Evolutionary conservation across 2,113 vertebrate genomes (phyloP).

Genomic region (Pampusana beccarii): DNA sequence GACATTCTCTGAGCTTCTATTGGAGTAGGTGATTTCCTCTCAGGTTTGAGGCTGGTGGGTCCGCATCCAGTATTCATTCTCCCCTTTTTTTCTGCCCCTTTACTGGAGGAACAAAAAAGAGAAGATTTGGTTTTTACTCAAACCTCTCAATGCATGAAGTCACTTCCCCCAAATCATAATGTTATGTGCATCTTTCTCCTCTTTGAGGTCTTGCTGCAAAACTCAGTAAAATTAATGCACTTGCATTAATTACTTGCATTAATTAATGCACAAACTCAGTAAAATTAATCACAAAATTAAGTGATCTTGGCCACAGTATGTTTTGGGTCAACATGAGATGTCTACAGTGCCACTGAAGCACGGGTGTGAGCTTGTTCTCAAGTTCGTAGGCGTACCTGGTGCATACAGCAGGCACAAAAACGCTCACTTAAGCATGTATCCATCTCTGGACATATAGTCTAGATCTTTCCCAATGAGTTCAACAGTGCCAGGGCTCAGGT

Average conservation of each 20-base stretch:
- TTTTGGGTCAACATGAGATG: background rate
- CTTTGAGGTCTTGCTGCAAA: background rate
- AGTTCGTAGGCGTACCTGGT: background rate
- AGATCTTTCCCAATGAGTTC: background rate
- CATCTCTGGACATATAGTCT: background rate
- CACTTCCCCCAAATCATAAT: background rate
- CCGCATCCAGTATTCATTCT: background rate
- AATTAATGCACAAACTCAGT: too few species aligned
- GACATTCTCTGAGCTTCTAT: background rate
- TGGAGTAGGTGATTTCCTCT: background rate
- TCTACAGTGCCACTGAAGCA: background rate
- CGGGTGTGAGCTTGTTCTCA: background rate
- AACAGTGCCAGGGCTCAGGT: background rate
- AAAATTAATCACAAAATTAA: too few species aligned
- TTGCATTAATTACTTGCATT: too few species aligned
- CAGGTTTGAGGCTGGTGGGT: background rate
- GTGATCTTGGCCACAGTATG: background rate
- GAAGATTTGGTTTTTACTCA: background rate
- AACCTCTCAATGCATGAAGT: background rate
- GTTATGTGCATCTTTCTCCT: background rate
- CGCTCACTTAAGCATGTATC: background rate
- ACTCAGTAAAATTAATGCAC: background rate
- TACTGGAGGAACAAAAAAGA: background rate
- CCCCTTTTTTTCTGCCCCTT: background rate
- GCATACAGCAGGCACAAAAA: fast-evolving